A percentile compares a stretch with the other conserved stretches of the same genome.
phyloP scores from a whole-genome alignment of 2,888 invertebrate genomes.

The Anaspis maculata region DNA sequence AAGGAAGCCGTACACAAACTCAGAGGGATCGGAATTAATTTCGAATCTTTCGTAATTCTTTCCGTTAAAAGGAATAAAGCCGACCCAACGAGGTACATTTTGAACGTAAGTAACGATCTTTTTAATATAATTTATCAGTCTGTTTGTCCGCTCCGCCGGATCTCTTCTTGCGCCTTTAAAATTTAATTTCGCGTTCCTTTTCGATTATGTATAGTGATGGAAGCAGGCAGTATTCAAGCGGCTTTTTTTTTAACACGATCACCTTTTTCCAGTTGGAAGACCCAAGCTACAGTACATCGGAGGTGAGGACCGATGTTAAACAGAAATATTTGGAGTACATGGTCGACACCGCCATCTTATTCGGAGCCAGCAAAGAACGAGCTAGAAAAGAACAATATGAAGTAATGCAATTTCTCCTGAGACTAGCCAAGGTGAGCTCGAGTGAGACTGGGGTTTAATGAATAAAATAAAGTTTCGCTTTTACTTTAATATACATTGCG shows the following conservation, averaged over 20 bases:
- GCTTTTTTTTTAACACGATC: slow-evolving; percentile 8
- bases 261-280: slow-evolving; percentile 28
- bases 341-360: slow-evolving; percentile 30
- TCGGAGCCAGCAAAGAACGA: slow-evolving; percentile 26
- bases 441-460: too few relatives aligned
- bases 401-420: slow-evolving; percentile 30
- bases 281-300: slow-evolving; percentile 20
- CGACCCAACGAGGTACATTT: slow-evolving; percentile 28
- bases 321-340: slow-evolving; percentile 29
- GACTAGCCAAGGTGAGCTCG: slow-evolving; percentile 29
- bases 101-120: slow-evolving; percentile 28
- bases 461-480: too few relatives aligned
- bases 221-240: too few relatives aligned
- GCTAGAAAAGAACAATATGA: slow-evolving; percentile 30
- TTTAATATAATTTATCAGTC: too few relatives aligned
- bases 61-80: slow-evolving; percentile 26
- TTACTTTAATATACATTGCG: neutral
- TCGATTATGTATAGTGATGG: too few relatives aligned
- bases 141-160: slow-evolving; percentile 2
- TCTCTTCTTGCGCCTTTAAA: neutral
- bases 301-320: slow-evolving; percentile 23
- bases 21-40: slow-evolving; percentile 31
- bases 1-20: slow-evolving; percentile 30
- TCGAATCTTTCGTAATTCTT: slow-evolving; percentile 32
- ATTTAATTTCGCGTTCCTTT: too few relatives aligned